Percentiles rank a stretch among this genome's conserved stretches.
Evolutionary conservation across 2,113 vertebrate genomes (phyloP).

Genomic region (Willisornis vidua): DNA sequence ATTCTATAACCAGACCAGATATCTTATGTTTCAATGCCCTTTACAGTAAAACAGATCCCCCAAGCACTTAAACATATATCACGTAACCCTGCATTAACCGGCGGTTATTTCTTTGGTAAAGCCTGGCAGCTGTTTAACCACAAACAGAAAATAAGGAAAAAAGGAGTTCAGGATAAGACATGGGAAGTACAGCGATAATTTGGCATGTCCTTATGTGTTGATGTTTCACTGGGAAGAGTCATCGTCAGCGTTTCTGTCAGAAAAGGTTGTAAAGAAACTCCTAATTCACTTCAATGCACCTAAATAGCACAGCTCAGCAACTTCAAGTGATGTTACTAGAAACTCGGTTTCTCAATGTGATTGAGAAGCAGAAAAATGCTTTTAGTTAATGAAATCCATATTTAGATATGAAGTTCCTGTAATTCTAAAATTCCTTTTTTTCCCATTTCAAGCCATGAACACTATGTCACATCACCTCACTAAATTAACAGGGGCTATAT

Average conservation of each 20-base stretch:
- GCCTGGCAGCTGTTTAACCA: slow-evolving; percentile 10
- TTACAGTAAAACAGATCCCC: neutral
- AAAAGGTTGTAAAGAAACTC: neutral
- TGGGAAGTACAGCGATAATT: neutral
- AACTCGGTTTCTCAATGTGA: neutral
- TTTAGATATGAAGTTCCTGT: neutral
- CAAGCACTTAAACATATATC: neutral
- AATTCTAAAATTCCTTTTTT: neutral
- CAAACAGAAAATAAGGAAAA: neutral
- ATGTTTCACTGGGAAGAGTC: neutral
- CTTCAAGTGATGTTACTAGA: neutral
- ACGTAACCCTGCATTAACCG: neutral
- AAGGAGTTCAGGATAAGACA: neutral
- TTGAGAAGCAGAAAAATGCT: neutral
- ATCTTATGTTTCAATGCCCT: neutral
- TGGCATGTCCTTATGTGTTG: neutral
- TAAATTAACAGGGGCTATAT: neutral
- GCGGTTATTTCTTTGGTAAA: neutral
- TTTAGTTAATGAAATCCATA: neutral
- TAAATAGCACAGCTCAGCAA: slow-evolving; percentile 1
- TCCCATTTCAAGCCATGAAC: neutral
- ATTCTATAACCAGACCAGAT: neutral
- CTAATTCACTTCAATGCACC: neutral
- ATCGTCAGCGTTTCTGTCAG: neutral
- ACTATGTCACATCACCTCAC: neutral